Evolutionary conservation across 2,113 vertebrate species (phyloP).

Genomic region (Charadrius vociferus): DNA sequence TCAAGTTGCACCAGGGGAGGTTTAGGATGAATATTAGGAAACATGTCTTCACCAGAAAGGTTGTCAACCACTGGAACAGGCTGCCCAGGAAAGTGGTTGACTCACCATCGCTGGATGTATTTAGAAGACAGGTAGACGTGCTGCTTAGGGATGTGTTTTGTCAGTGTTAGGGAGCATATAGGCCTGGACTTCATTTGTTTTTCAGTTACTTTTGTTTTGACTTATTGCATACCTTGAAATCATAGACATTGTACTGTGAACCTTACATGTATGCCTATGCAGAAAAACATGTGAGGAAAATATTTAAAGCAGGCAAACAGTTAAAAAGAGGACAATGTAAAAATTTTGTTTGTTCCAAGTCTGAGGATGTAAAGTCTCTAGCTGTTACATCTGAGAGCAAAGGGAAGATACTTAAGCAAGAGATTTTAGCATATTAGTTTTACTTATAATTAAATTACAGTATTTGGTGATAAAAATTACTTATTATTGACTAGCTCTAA

Average conservation of each 20-base stretch:
- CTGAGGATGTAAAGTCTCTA: background rate
- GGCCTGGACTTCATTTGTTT: background rate
- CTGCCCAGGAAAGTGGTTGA: no score
- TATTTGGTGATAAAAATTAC: background rate
- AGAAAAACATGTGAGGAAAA: background rate
- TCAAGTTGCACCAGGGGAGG: no score
- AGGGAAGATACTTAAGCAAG: background rate
- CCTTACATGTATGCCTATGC: background rate
- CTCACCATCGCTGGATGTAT: no score
- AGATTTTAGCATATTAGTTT: background rate
- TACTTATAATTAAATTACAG: background rate
- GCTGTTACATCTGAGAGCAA: background rate
- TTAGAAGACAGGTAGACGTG: no score
- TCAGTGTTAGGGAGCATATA: no score
- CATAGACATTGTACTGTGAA: background rate
- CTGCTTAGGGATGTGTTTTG: no score
- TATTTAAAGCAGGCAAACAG: background rate
- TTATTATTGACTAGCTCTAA: background rate
- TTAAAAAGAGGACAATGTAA: background rate
- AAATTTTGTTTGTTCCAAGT: background rate
- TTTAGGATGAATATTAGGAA: no score
- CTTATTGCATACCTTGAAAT: background rate
- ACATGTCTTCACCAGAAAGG: no score
- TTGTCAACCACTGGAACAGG: no score
- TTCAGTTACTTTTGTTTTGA: background rate